Conservation (phyloP, 2,797 vertebrate species). For the Melanotaenia maccullochi region DNA sequence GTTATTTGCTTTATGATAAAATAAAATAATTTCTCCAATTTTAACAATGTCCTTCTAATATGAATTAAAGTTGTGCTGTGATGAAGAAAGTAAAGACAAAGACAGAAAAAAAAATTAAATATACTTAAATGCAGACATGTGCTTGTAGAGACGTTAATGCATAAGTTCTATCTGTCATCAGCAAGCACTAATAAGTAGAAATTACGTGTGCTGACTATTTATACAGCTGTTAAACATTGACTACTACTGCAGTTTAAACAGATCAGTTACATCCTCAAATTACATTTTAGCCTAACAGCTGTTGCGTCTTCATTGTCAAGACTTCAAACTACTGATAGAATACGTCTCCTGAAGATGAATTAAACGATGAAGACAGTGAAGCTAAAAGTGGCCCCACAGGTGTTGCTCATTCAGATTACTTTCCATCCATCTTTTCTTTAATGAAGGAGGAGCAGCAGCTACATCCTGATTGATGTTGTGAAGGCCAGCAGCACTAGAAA, state of each 20-base stretch:
- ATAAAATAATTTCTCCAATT: neutral
- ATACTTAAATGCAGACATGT: neutral
- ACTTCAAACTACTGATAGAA: conserved; percentile 28
- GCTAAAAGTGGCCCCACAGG: conserved; percentile 41
- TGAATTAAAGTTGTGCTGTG: neutral
- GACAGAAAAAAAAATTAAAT: neutral
- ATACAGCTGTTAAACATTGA: neutral
- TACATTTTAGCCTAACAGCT: neutral
- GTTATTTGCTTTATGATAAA: neutral
- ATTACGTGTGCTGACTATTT: neutral
- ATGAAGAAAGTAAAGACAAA: neutral
- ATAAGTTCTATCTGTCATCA: neutral
- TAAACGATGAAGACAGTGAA: conserved; percentile 29
- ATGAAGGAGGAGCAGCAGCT: conserved; percentile 57
- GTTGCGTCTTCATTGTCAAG: conserved; percentile 8
- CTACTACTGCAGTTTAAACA: neutral
- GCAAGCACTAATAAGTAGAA: no score
- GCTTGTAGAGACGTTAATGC: neutral
- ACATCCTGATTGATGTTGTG: conserved; percentile 64
- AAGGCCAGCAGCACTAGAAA: conserved; percentile 62
- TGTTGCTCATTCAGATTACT: conserved; percentile 31
- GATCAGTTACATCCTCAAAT: neutral
- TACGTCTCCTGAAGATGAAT: conserved; percentile 17
- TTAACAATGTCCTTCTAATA: neutral
- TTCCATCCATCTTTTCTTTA: conserved; percentile 55